Conservation (phyloP, 2,888 invertebrate genomes). For the Ormia ochracea region DNA sequence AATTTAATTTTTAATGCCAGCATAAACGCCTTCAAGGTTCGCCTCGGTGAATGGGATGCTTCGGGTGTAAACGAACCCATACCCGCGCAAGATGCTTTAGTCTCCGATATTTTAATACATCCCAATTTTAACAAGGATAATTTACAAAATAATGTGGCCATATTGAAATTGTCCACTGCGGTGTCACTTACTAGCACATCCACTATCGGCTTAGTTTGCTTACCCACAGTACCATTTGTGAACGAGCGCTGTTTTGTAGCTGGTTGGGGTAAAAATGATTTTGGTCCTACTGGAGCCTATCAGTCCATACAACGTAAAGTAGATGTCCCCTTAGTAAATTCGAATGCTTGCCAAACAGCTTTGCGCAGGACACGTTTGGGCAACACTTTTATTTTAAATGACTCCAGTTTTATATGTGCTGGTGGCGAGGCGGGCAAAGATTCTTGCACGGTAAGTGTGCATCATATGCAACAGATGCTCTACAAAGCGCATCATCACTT, state of each 20-base stretch:
- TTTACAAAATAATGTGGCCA: conserved; percentile 88
- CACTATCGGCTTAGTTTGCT: conserved; percentile 81
- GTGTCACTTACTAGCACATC: conserved; percentile 79
- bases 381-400: conserved; percentile 80
- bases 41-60: conserved; percentile 88
- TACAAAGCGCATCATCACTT: not conserved
- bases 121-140: conserved; percentile 84
- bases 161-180: conserved; percentile 82
- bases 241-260: conserved; percentile 81
- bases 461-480: not conserved
- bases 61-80: conserved; percentile 81
- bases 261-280: conserved; percentile 93
- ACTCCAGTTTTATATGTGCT: conserved; percentile 85
- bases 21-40: conserved; percentile 79
- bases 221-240: conserved; percentile 77
- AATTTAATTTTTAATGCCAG: conserved; percentile 65
- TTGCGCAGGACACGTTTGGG: conserved; percentile 83
- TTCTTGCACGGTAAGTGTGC: conserved; percentile 83
- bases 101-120: conserved; percentile 80
- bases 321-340: conserved; percentile 83
- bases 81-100: conserved; percentile 81
- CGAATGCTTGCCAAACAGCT: conserved; percentile 81
- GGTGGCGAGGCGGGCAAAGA: conserved; percentile 87
- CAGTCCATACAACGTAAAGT: conserved; percentile 85
- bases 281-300: conserved; percentile 77